Percentiles rank a stretch among this genome's conserved stretches.
Evolutionary conservation across 2,113 vertebrate genomes (phyloP).

Genomic region (Brachirus orientalis): DNA sequence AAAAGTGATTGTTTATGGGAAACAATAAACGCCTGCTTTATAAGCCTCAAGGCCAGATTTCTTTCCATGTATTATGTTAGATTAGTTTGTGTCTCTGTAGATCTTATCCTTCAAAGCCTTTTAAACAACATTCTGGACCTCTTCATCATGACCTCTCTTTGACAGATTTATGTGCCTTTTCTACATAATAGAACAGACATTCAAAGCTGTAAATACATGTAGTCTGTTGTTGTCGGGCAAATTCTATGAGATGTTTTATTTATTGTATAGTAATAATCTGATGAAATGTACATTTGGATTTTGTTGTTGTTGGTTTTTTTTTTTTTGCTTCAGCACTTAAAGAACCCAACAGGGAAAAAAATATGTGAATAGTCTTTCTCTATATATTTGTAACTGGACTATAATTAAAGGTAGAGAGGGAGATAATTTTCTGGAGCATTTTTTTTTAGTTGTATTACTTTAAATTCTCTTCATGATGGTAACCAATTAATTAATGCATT

Average conservation of each 20-base stretch:
- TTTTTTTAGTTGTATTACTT: too few species aligned
- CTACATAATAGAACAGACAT: constrained; percentile 16
- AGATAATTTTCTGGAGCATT: too few species aligned
- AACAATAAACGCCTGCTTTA: constrained; percentile 43
- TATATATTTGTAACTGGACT: too few species aligned
- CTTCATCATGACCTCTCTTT: constrained; percentile 43
- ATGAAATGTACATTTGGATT: neutral
- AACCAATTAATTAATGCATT: too few species aligned
- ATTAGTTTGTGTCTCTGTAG: constrained; percentile 28
- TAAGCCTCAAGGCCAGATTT: constrained; percentile 36
- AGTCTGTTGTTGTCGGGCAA: neutral
- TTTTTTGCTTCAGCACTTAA: too few species aligned
- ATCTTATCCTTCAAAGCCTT: constrained; percentile 35
- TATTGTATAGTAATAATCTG: neutral
- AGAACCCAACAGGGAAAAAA: too few species aligned
- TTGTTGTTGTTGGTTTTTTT: too few species aligned
- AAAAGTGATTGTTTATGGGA: constrained; percentile 46
- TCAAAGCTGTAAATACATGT: neutral
- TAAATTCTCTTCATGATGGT: too few species aligned
- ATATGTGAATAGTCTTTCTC: too few species aligned
- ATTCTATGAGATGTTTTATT: neutral
- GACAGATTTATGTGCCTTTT: constrained; percentile 15
- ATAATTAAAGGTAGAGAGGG: too few species aligned
- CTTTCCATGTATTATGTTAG: constrained; percentile 20
- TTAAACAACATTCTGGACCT: constrained; percentile 19